Evolutionary conservation across 2,797 vertebrate species (phyloP), one percentile per base, ranked within the genome.

Genomic region (Dermochelys coriacea): DNA sequence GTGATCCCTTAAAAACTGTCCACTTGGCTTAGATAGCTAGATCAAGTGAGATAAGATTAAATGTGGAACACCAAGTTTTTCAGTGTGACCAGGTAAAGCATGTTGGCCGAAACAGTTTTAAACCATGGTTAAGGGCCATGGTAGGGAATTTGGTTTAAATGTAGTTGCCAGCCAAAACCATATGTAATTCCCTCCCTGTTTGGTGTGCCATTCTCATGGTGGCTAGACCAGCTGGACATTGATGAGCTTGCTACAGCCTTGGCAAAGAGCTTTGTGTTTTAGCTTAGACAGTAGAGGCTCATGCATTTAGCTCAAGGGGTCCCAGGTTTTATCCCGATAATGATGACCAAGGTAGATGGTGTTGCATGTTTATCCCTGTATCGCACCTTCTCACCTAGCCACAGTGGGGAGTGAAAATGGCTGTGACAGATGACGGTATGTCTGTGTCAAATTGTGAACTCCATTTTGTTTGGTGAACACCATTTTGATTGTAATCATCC

Each of bases 91-190:
- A 94, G 0, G 0, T 64, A 84, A 82, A 94, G 91, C 91, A 54
- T 45, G 37, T 80, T 89, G 85, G 93, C 59, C 94, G 90, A 89
- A 90, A 27, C 52, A 31, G 10, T 83, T 80, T 94, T 89, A 94
- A 92, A 94, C 89, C 29, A 5, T 94, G 91, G 92, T 94, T 89
- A 91, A 92, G 64, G 96, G 41, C 31, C 0, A 0, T 93, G 95
- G 88, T 94, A 91, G 80, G 47, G 57, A 96, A 51, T 51, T 92
- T 25, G 8, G 54, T 55, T 89, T 86, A 94, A 96, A 96, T 7
- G 15, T 86, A 93, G 86, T 51, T 94, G 88, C 45, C 86, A 93
- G 91, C 78, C 82, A 80, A 8, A 90, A 93, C 87, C 93, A 94
- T 96, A 94, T 90, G 57, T 59, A 31, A 59, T 29, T 29, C 25